A percentile compares a stretch with the other conserved stretches of the same genome.
Evolutionary conservation across 1,140 invertebrate species (phyloP).

Genomic region (Lordiphosa mommai): DNA sequence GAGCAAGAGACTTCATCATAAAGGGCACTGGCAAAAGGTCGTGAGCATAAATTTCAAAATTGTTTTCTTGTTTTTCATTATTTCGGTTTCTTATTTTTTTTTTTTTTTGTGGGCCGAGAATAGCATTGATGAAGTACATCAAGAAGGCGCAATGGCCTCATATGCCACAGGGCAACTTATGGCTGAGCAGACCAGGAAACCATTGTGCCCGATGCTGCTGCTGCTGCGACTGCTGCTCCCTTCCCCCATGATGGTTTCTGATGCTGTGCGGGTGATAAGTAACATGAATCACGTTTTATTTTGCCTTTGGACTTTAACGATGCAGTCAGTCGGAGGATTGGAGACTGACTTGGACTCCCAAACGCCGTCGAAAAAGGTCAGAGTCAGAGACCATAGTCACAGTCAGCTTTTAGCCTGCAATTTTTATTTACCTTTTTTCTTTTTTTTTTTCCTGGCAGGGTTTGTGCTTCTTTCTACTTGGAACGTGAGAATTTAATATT

Average conservation of each 20-base stretch:
- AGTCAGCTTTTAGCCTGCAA: conserved; percentile 48
- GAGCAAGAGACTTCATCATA: conserved; percentile 18
- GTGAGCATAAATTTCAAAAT: conserved; percentile 75
- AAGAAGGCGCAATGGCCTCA: conserved; percentile 43
- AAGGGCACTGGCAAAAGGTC: conserved; percentile 52
- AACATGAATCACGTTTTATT: conserved; percentile 78
- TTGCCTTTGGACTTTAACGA: conserved; percentile 75
- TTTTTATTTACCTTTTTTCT: conserved; percentile 71
- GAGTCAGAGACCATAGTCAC: conserved; percentile 6
- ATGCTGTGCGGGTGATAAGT: conserved; percentile 76
- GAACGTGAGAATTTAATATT: conserved; percentile 78
- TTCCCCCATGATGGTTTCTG: conserved; percentile 29
- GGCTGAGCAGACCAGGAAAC: conserved; percentile 58
- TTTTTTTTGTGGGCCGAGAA: conserved; percentile 5
- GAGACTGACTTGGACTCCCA: conserved; percentile 46
- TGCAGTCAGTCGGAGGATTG: conserved; percentile 35
- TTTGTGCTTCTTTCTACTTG: conserved; percentile 26
- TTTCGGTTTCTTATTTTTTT: background rate
- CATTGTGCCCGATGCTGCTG: conserved; percentile 39
- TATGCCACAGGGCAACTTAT: conserved; percentile 72
- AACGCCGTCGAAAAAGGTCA: conserved; percentile 48
- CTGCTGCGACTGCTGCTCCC: conserved; percentile 15
- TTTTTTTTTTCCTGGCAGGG: conserved; percentile 26
- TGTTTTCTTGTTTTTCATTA: conserved; percentile 54
- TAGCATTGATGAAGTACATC: conserved; percentile 62